Conservation (phyloP, 2,888 invertebrate species). For the Spodoptera picta region DNA sequence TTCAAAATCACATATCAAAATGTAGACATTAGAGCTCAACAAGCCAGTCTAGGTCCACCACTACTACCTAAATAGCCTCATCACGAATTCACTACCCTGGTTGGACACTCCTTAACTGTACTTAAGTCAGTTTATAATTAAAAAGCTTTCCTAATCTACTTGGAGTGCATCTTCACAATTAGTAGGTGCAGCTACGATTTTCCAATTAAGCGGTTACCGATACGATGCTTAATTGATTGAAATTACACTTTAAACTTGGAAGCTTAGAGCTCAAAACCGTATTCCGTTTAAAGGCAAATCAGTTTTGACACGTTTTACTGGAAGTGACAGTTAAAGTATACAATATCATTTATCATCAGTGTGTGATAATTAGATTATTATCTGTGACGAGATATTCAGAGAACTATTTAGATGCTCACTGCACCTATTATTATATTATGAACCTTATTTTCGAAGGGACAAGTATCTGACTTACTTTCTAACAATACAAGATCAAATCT, state of each 20-base stretch:
- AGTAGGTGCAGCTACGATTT: constrained; percentile 60
- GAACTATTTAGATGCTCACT: too few relatives aligned
- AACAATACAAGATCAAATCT: too few relatives aligned
- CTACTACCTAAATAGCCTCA: too few relatives aligned
- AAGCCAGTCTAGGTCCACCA: too few relatives aligned
- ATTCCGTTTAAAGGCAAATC: constrained; percentile 4
- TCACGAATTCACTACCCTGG: not conserved
- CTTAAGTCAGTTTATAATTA: constrained; percentile 14
- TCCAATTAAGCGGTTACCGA: constrained; percentile 63
- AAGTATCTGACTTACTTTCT: too few relatives aligned
- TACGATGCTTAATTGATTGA: constrained; percentile 30
- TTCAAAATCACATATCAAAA: too few relatives aligned
- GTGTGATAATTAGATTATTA: too few relatives aligned
- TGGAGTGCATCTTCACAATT: constrained; percentile 45
- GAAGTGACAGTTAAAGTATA: constrained; percentile 20
- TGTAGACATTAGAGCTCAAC: too few relatives aligned
- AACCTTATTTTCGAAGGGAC: too few relatives aligned
- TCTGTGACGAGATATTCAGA: too few relatives aligned
- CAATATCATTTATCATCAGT: too few relatives aligned
- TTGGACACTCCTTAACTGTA: not conserved
- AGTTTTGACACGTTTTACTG: constrained; percentile 14
- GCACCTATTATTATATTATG: too few relatives aligned
- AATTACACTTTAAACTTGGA: constrained; percentile 3
- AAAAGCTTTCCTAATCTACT: constrained; percentile 41
- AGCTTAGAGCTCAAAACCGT: constrained; percentile 29